phyloP scores from a whole-genome alignment of 2,797 vertebrate genomes.

The Dendrocincla tyrannina region DNA sequence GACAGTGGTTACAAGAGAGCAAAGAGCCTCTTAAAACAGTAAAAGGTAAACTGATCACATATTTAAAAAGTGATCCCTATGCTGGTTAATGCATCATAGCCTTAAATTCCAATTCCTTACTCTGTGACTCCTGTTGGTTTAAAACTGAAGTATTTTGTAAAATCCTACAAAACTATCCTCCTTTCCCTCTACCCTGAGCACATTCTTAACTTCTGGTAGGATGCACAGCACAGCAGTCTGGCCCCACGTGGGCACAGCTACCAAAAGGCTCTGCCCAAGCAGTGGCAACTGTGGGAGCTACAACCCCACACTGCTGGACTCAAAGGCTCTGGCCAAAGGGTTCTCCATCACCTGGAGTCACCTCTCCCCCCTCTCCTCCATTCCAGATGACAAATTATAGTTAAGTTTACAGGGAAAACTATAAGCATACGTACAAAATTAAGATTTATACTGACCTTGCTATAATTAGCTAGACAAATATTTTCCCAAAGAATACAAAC shows the following conservation, averaged over 20 bases:
- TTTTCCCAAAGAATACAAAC: not conserved
- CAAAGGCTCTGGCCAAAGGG: not conserved
- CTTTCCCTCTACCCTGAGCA: not conserved
- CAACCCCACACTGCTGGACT: accelerated
- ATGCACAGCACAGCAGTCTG: not conserved
- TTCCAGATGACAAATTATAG: not conserved
- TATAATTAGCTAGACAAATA: not conserved
- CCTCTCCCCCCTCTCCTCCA: not conserved
- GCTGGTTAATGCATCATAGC: not conserved
- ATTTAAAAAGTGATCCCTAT: not conserved
- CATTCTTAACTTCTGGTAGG: not conserved
- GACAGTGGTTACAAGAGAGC: accelerated
- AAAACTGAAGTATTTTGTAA: not conserved
- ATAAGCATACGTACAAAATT: not conserved
- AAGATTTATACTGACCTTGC: not conserved
- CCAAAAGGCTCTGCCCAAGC: not conserved
- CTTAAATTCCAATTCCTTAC: not conserved
- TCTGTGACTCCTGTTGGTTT: not conserved
- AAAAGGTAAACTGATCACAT: accelerated
- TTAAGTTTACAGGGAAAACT: not conserved
- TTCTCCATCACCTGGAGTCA: not conserved
- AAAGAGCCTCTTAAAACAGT: not conserved
- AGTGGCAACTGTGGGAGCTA: not conserved
- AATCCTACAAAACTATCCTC: not conserved
- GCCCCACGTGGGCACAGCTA: accelerated